Conservation (phyloP, 1,140 invertebrate genomes). For the Anastatus disparis region DNA sequence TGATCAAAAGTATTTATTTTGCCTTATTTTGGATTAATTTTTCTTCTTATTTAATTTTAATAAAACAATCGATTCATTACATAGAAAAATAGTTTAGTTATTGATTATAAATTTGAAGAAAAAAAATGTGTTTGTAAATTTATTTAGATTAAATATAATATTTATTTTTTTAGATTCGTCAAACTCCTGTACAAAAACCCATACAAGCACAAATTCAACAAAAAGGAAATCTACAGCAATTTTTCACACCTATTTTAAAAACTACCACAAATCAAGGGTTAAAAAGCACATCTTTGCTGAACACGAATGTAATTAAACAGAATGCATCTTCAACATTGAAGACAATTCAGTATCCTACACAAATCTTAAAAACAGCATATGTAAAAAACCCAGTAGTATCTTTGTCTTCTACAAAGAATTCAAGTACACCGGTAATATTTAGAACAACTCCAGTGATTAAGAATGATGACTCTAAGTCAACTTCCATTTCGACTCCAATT, state of each 20-base stretch:
- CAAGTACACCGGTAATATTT: slow-evolving; percentile 52
- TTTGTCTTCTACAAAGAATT: slow-evolving; percentile 38
- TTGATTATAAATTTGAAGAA: not conserved
- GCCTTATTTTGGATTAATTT: too few relatives aligned
- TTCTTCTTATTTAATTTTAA: too few relatives aligned
- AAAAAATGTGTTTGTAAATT: too few relatives aligned
- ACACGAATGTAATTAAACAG: slow-evolving; percentile 36
- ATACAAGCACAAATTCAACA: slow-evolving; percentile 40
- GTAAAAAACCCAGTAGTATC: slow-evolving; percentile 38
- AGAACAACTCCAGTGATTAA: slow-evolving; percentile 50
- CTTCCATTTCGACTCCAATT: slow-evolving; percentile 42
- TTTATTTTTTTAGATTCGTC: slow-evolving; percentile 45
- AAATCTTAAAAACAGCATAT: slow-evolving; percentile 46
- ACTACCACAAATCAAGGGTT: slow-evolving; percentile 27
- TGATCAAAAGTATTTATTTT: too few relatives aligned
- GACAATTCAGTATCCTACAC: slow-evolving; percentile 53
- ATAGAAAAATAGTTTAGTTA: not conserved
- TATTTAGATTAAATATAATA: too few relatives aligned
- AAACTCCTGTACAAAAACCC: slow-evolving; percentile 45
- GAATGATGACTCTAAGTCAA: slow-evolving; percentile 45
- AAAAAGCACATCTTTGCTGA: slow-evolving; percentile 48
- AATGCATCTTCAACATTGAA: slow-evolving; percentile 43
- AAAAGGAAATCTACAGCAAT: slow-evolving; percentile 47
- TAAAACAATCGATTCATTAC: too few relatives aligned
- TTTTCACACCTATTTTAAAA: slow-evolving; percentile 49